These are phyloP conservation scores for Stegastes partitus DNA, from an alignment of 2,113 vertebrate genomes.

Conservation along the genomic window DNA sequence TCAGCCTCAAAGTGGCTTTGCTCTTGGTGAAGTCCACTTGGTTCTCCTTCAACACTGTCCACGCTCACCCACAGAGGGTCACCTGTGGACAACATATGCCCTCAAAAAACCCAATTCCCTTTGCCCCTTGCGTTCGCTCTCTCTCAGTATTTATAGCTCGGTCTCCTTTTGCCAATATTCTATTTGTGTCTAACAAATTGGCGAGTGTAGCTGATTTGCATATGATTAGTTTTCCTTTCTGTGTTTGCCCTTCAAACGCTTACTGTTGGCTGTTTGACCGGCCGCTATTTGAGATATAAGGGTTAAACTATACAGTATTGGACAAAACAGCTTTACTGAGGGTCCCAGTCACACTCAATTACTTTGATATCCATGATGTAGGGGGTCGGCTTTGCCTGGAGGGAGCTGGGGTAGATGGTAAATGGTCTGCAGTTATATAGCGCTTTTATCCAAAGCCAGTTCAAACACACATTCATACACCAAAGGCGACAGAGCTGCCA, in stretches of 20 bases:
- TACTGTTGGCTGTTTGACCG: constrained; percentile 6
- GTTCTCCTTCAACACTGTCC: constrained; percentile 15
- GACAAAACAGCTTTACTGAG: not conserved
- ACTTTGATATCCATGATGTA: not conserved
- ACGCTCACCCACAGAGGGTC: constrained; percentile 11
- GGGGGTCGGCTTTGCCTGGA: too few species aligned
- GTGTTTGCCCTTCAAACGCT: constrained; percentile 31
- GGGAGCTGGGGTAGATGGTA: too few species aligned
- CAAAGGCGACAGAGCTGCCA: too few species aligned
- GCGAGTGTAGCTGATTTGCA: constrained; percentile 12
- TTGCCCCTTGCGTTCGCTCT: too few species aligned
- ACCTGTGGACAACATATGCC: constrained; percentile 11
- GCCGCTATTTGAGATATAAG: not conserved
- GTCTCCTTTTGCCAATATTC: not conserved
- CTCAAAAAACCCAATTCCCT: not conserved
- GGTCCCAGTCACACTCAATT: not conserved
- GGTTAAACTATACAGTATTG: not conserved
- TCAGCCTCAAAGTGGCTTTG: constrained; percentile 43
- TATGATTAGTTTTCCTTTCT: not conserved
- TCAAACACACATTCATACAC: too few species aligned
- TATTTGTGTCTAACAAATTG: constrained; percentile 36
- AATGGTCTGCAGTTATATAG: too few species aligned
- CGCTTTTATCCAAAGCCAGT: too few species aligned
- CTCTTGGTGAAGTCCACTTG: constrained; percentile 29
- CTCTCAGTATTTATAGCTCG: not conserved